Percentiles rank a stretch among this genome's conserved stretches.
These are phyloP conservation scores for Serilophus lunatus DNA, from an alignment of 2,113 vertebrate genomes.

Conservation along the genomic window DNA sequence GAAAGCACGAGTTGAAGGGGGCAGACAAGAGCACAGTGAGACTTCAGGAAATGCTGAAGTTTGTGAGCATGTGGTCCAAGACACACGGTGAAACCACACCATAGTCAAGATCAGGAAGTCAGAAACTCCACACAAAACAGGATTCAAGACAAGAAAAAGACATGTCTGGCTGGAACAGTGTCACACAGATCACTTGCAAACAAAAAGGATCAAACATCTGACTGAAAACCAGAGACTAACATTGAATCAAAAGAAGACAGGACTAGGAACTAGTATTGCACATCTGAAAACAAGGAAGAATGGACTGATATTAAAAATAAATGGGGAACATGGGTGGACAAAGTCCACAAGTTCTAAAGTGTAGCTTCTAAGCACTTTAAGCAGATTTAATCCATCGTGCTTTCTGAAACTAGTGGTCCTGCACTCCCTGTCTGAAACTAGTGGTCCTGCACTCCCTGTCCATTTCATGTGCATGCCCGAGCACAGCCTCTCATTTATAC, in stretches of 20 bases:
- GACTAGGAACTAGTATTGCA: not conserved
- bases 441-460: not conserved
- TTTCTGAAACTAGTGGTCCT: not conserved
- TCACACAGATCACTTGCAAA: not conserved
- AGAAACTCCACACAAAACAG: not conserved
- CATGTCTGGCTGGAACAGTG: not conserved
- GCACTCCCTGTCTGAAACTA: not conserved
- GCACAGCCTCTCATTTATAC: not conserved
- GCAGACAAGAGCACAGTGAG: not conserved
- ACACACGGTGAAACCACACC: rapidly evolving
- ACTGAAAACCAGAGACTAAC: not conserved
- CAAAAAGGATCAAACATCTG: not conserved
- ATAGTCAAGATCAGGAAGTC: not conserved
- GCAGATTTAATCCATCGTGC: not conserved
- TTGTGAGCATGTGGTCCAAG: not conserved
- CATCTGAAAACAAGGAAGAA: not conserved
- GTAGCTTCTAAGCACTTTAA: not conserved
- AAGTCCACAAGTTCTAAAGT: not conserved
- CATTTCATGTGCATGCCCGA: not conserved
- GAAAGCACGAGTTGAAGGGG: not conserved
- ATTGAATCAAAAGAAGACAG: not conserved
- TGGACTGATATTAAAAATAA: not conserved
- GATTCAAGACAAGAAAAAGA: not conserved
- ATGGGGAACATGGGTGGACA: not conserved
- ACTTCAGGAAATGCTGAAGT: not conserved